These are phyloP conservation scores for Steinernema khuongi DNA, from an alignment of 1,140 invertebrate species.

Conservation along the genomic window DNA sequence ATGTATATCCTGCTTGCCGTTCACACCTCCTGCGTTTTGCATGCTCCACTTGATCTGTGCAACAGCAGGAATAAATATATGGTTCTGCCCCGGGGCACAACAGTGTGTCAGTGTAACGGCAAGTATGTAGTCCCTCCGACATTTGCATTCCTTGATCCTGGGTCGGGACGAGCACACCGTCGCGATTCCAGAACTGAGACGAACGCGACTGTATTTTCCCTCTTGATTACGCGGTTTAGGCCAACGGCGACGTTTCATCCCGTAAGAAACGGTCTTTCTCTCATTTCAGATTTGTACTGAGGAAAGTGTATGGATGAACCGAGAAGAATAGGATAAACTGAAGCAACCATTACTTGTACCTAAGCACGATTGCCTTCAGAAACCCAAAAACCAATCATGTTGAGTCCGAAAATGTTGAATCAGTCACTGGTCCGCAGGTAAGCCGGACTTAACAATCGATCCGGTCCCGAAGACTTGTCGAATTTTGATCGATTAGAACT, in stretches of 20 bases:
- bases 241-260: no score
- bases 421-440: conserved; percentile 6
- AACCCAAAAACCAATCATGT: neutral
- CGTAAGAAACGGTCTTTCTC: no score
- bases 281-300: neutral
- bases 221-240: neutral
- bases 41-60: conserved; percentile 2
- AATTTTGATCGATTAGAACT: neutral
- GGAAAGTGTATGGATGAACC: neutral
- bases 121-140: neutral
- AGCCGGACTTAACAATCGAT: neutral
- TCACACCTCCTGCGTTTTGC: conserved; percentile 10
- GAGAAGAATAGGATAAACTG: neutral
- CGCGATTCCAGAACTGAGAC: neutral
- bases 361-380: neutral
- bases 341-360: neutral
- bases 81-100: neutral
- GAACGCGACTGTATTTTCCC: neutral
- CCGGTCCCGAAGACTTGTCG: neutral
- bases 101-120: neutral
- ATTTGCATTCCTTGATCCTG: neutral
- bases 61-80: neutral
- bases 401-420: conserved; percentile 13
- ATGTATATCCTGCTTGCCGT: neutral
- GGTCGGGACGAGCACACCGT: neutral